These are phyloP conservation scores for Phalangium opilio DNA, from an alignment of 2,888 invertebrate genomes.

Conservation along the genomic window DNA sequence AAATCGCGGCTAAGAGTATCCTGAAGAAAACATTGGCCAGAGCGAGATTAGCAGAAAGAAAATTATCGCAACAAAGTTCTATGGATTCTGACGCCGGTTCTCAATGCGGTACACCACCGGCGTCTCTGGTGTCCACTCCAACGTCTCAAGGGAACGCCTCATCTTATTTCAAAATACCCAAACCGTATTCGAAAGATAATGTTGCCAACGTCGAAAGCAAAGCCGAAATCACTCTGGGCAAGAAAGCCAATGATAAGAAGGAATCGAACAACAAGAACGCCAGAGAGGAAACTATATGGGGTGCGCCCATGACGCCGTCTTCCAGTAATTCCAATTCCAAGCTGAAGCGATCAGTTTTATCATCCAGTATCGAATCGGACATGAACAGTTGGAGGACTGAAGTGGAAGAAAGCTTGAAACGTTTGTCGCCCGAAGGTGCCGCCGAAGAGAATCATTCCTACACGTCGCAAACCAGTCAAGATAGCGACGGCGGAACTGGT, in stretches of 20 bases:
- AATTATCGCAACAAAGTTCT: slow-evolving; percentile 14
- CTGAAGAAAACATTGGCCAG: slow-evolving; percentile 14
- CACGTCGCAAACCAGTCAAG: slow-evolving; percentile 8
- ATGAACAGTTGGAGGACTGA: slow-evolving; percentile 5
- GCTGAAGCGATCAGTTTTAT: neutral
- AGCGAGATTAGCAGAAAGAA: slow-evolving; percentile 14
- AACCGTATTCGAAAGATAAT: neutral
- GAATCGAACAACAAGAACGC: neutral
- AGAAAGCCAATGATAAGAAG: neutral
- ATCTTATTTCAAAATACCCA: neutral
- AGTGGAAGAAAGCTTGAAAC: slow-evolving; percentile 15
- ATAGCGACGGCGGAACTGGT: slow-evolving; percentile 8
- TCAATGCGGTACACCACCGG: neutral
- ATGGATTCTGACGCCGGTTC: slow-evolving; percentile 7
- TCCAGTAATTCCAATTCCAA: no score
- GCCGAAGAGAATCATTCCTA: slow-evolving; percentile 7
- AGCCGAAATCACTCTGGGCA: neutral
- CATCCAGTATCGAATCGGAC: neutral
- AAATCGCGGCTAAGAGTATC: slow-evolving; percentile 15
- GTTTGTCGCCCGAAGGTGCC: slow-evolving; percentile 10
- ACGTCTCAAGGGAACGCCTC: neutral
- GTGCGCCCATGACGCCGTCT: neutral
- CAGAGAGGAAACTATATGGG: neutral
- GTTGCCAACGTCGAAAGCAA: neutral
- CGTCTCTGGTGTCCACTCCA: neutral